phyloP scores from a whole-genome alignment of 2,888 invertebrate genomes.

The Lysandra bellargus region DNA sequence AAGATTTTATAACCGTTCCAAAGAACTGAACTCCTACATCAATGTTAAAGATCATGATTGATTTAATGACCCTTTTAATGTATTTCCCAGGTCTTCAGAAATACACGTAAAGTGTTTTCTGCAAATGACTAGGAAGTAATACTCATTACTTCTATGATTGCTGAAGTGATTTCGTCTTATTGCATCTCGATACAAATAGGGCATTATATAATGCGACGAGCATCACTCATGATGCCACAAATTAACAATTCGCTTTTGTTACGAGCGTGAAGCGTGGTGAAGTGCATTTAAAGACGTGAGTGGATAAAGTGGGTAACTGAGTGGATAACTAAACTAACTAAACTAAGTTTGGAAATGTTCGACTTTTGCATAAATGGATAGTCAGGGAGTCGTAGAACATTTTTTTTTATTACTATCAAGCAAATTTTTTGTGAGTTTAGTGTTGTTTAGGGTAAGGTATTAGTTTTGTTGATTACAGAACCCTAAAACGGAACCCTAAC shows the following conservation, averaged over 20 bases:
- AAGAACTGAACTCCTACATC: not conserved
- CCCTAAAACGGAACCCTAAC: no score
- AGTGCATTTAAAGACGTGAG: not conserved
- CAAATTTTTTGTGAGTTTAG: no score
- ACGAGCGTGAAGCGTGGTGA: not conserved
- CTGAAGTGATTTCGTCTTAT: conserved; percentile 14
- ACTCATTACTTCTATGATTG: not conserved
- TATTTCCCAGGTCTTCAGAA: conserved; percentile 14
- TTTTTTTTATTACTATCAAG: no score
- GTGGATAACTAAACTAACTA: no score
- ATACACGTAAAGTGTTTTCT: conserved; percentile 3
- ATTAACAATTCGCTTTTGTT: conserved; percentile 34
- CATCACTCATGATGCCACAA: conserved; percentile 26
- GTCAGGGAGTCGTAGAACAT: no score
- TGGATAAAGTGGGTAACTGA: no score
- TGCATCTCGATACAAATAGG: conserved; percentile 23
- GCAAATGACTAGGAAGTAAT: conserved; percentile 12
- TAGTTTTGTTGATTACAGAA: no score
- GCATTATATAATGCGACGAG: conserved; percentile 21
- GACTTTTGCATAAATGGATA: no score
- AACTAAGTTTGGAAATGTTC: no score
- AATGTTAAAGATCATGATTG: conserved; percentile 1
- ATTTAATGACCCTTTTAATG: not conserved
- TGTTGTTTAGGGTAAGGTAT: no score
- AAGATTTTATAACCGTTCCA: not conserved